A percentile compares a stretch with the other conserved stretches of the same genome.
Evolutionary conservation across 2,888 invertebrate genomes (phyloP).

Genomic region (Synergus itoensis): DNA sequence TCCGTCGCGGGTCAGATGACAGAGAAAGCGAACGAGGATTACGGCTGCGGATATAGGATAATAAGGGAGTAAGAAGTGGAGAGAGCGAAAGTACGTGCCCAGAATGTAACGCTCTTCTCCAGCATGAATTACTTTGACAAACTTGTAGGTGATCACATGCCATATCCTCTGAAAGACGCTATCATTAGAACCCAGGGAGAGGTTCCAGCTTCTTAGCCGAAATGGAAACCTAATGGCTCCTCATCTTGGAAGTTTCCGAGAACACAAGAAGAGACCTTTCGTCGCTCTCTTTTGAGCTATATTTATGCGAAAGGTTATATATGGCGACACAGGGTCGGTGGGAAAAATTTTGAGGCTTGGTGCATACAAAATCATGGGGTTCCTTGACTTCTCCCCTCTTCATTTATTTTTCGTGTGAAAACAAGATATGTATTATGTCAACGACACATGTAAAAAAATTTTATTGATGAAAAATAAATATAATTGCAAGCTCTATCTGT

Average conservation of each 20-base stretch:
- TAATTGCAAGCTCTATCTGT: no score
- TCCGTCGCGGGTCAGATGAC: constrained; percentile 15
- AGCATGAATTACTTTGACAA: constrained; percentile 73
- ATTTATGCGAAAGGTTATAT: background rate
- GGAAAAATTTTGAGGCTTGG: background rate
- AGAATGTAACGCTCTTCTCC: constrained; percentile 55
- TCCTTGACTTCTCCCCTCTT: no score
- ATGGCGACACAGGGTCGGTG: no score
- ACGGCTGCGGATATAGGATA: constrained; percentile 55
- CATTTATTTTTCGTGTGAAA: no score
- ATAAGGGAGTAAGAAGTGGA: constrained; percentile 57
- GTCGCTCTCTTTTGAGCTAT: constrained; percentile 13
- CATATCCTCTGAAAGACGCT: constrained; percentile 27
- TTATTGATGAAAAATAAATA: no score
- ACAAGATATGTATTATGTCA: no score
- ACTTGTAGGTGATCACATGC: constrained; percentile 60
- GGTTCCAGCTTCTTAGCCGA: constrained; percentile 9
- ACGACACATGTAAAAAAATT: no score
- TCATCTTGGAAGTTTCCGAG: constrained; percentile 28
- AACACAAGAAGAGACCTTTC: constrained; percentile 4
- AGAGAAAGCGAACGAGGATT: constrained; percentile 3
- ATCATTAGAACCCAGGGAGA: constrained; percentile 27
- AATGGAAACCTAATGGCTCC: constrained; percentile 39
- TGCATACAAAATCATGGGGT: background rate
- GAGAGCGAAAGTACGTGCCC: constrained; percentile 57